phyloP scores from a whole-genome alignment of 2,888 invertebrate genomes.

The Andrena bucephala region DNA sequence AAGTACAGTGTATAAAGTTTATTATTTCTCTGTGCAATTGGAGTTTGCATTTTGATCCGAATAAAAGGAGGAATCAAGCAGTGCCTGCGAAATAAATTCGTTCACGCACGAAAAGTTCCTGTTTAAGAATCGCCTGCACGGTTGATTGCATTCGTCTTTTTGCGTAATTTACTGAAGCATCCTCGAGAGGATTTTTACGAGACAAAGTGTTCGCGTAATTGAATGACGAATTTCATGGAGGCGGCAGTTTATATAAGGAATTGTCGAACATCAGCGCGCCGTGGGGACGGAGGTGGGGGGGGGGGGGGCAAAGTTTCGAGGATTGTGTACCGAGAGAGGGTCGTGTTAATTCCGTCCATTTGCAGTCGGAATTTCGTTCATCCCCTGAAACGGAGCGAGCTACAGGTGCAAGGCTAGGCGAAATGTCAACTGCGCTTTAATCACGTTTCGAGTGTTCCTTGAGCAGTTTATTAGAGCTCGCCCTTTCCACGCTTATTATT shows the following conservation, averaged over 20 bases:
- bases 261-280: slow-evolving; percentile 14
- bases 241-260: slow-evolving; percentile 12
- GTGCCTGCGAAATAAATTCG: neutral
- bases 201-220: slow-evolving; percentile 19
- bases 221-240: slow-evolving; percentile 20
- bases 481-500: slow-evolving; percentile 44
- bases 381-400: slow-evolving; percentile 23
- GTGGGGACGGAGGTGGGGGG: neutral
- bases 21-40: too few species aligned
- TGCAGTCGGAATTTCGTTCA: slow-evolving; percentile 29
- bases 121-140: neutral
- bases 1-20: neutral
- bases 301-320: slow-evolving; percentile 37
- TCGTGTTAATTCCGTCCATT: slow-evolving; percentile 55
- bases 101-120: neutral
- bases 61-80: neutral
- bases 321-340: slow-evolving; percentile 21
- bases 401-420: slow-evolving; percentile 47
- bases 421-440: slow-evolving; percentile 58
- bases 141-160: neutral
- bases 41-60: too few species aligned
- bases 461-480: slow-evolving; percentile 41
- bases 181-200: slow-evolving; percentile 13
- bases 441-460: slow-evolving; percentile 53
- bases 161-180: neutral